These are phyloP conservation scores for Cremastinae sp. DNA, from an alignment of 2,888 invertebrate species.

Conservation along the genomic window DNA sequence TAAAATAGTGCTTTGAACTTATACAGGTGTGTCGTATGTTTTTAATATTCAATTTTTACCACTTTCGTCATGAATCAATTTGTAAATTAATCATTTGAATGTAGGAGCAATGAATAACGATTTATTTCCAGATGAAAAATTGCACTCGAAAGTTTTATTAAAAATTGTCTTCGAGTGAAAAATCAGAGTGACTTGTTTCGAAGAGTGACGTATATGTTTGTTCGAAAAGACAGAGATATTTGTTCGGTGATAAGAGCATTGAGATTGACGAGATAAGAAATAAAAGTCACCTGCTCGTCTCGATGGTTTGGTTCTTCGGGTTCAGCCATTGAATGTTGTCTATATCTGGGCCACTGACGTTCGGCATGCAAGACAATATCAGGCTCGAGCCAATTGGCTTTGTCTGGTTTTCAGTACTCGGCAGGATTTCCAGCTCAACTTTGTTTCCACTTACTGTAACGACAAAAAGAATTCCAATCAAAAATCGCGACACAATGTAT, in stretches of 20 bases:
- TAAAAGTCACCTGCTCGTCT: conserved; percentile 85
- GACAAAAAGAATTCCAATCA: conserved; percentile 28
- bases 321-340: conserved; percentile 91
- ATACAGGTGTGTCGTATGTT: background rate
- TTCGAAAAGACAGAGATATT: background rate
- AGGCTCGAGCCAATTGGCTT: conserved; percentile 89
- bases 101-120: too few species aligned
- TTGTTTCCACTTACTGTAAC: conserved; percentile 72
- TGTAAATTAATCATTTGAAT: too few species aligned
- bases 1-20: background rate
- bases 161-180: too few species aligned
- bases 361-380: conserved; percentile 89
- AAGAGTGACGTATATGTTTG: background rate
- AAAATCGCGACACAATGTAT: too few species aligned
- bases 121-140: background rate
- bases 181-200: too few species aligned
- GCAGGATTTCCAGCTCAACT: conserved; percentile 85
- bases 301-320: conserved; percentile 86
- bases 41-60: conserved; percentile 36
- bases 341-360: conserved; percentile 85
- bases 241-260: background rate
- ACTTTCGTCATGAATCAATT: too few species aligned
- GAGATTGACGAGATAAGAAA: background rate
- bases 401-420: conserved; percentile 85
- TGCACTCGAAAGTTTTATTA: too few species aligned